A percentile compares a stretch with the other conserved stretches of the same genome.
phyloP scores from a whole-genome alignment of 2,113 vertebrate genomes.

The Pogona vitticeps region DNA sequence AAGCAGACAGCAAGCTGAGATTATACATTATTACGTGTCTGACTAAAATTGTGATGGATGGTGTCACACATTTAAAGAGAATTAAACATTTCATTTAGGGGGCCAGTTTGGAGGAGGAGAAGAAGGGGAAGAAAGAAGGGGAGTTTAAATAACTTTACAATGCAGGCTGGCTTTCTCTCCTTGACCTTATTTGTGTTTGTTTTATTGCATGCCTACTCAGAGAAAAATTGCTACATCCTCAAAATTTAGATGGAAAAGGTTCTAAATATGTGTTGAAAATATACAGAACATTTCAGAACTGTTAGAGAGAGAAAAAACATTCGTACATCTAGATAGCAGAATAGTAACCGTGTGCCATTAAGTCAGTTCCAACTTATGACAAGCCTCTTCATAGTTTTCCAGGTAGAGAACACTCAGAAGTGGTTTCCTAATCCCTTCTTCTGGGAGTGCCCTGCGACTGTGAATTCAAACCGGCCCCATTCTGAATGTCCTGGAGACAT shows the following conservation, averaged over 20 bases:
- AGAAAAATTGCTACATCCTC: constrained; percentile 38
- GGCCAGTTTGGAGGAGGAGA: constrained; percentile 42
- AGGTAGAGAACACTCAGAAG: too few species aligned
- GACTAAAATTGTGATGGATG: constrained; percentile 87
- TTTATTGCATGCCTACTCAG: constrained; percentile 40
- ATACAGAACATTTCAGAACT: constrained; percentile 51
- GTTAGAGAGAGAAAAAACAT: constrained; percentile 45
- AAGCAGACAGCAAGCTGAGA: constrained; percentile 85
- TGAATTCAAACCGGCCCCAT: too few species aligned
- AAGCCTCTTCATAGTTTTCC: too few species aligned
- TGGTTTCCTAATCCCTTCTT: too few species aligned
- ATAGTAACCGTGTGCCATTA: too few species aligned
- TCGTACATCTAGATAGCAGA: too few species aligned
- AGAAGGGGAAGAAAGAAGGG: too few species aligned
- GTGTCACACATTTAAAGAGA: constrained; percentile 80
- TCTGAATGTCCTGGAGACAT: too few species aligned
- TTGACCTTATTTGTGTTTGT: constrained; percentile 37
- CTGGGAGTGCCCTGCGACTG: too few species aligned
- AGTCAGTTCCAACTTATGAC: too few species aligned
- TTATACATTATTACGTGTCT: constrained; percentile 88
- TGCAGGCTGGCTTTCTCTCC: constrained; percentile 40
- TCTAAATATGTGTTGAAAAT: constrained; percentile 58
- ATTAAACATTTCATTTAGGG: constrained; percentile 82
- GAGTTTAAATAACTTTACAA: constrained; percentile 72
- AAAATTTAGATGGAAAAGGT: constrained; percentile 41